Conservation (phyloP, 2,797 vertebrate genomes). For the Premnoplex brunnescens region DNA sequence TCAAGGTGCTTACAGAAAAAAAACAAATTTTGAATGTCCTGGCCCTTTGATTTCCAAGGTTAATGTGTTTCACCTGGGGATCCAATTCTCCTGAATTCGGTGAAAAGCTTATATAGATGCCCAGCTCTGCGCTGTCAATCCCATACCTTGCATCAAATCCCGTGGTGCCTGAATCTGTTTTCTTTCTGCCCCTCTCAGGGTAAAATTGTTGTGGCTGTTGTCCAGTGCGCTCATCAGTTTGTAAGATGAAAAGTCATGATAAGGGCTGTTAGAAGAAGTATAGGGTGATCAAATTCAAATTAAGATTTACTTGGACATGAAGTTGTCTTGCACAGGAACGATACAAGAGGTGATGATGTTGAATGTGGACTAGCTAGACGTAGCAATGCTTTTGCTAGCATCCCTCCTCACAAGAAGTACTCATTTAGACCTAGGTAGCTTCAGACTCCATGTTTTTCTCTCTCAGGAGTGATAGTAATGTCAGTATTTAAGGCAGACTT, state of each 20-base stretch:
- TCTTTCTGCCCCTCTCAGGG: background rate
- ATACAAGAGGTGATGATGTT: background rate
- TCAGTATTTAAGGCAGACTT: background rate
- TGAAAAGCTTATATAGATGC: rapidly evolving
- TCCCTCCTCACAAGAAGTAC: background rate
- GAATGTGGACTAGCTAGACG: background rate
- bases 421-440: background rate
- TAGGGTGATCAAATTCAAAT: background rate
- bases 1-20: background rate
- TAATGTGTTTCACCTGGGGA: background rate
- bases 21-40: background rate
- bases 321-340: background rate
- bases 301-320: background rate
- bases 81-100: background rate
- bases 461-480: background rate
- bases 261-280: background rate
- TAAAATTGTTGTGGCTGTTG: background rate
- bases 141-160: background rate
- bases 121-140: background rate
- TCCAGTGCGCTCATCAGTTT: background rate
- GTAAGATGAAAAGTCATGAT: background rate
- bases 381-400: background rate
- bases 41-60: background rate
- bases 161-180: background rate
- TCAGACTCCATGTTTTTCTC: background rate